Base-by-base conservation (phyloP, 2,113 vertebrate genomes). In the Callipepla squamata region DNA sequence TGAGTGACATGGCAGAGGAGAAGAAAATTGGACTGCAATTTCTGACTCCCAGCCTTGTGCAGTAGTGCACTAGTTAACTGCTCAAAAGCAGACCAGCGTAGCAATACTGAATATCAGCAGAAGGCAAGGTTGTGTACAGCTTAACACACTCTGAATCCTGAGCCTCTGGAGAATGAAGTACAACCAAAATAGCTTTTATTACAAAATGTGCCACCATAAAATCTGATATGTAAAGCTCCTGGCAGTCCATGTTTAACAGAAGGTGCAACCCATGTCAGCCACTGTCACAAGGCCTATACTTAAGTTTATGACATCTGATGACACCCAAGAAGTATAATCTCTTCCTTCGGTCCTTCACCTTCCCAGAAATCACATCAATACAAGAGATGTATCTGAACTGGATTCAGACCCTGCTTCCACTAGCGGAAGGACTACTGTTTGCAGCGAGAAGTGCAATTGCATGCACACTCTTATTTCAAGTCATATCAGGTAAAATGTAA, bases 251-350 rank as follows among this genome's bases (percentile, higher is more conserved):
- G 73, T 40, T 73, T 63, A 23, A 11, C 42, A 61, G 79, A 72
- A 82, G 44, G 63, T 92, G 85, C 47, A 55, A 55, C 66, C 79
- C 32, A 26, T 17, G n/a, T 16, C 13, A 79, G 80, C 38, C 45
- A 4, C 4, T 30, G 26, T 16, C 47, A 12, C 0, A 0, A 25
- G 34, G 30, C 22, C 11, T 40, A 38, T 12, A 6, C 25, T 51
- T 6, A 26, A 19, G 34, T 34, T 40, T 40, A 28, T 11, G 80
- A 57, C 44, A 65, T 40, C 73, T 68, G 50, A 45, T 12, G 72
- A 72, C 62, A 51, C 40, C 25, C n/a, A 12, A 48, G 22, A 30
- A 51, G 50, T 8, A 28, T 4, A n/a, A 53, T 5, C 11, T 26
- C 50, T 50, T 61, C 32, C 75, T 80, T 80, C 22, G 77, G 81